These are phyloP conservation scores for Brachyrhaphis roseni DNA, from an alignment of 2,797 vertebrate genomes.

Conservation along the genomic window DNA sequence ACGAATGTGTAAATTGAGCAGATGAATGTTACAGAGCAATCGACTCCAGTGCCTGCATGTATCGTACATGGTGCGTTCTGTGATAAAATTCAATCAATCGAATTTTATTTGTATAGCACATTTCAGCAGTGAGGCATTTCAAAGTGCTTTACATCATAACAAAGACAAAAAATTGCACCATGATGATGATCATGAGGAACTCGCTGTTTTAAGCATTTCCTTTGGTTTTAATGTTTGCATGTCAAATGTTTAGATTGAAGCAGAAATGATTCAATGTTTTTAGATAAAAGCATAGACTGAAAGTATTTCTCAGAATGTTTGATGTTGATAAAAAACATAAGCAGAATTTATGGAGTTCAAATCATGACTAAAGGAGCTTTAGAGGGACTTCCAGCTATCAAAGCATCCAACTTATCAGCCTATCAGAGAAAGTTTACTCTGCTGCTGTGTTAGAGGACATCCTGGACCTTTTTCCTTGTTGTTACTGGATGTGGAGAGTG, in stretches of 20 bases:
- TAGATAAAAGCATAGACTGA: neutral
- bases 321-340: neutral
- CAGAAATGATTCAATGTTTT: neutral
- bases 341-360: neutral
- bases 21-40: neutral
- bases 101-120: too few species aligned
- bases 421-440: neutral
- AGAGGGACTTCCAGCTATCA: neutral
- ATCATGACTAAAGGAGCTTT: neutral
- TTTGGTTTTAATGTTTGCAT: neutral
- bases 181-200: neutral
- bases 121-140: neutral
- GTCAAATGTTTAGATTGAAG: neutral
- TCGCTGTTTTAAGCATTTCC: neutral
- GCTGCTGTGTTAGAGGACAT: neutral
- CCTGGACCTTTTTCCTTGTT: neutral
- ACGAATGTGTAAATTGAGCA: neutral
- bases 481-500: neutral
- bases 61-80: neutral
- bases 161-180: neutral
- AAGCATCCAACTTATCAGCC: neutral
- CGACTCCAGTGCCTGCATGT: neutral
- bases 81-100: neutral
- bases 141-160: neutral
- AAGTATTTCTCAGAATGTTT: neutral